Conservation (phyloP, 2,113 vertebrate species). For the Apaloderma vittatum region DNA sequence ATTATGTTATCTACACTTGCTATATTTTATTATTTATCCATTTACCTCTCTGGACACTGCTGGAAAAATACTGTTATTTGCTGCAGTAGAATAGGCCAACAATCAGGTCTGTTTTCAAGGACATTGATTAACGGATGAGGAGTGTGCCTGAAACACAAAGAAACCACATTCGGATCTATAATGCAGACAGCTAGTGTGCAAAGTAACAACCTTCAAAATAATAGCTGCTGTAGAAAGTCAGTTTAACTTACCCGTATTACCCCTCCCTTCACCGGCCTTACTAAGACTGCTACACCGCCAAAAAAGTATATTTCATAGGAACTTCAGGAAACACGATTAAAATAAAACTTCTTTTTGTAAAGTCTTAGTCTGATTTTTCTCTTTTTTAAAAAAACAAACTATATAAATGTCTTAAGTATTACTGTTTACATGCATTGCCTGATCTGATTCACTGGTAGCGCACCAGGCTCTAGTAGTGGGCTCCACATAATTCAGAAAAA, state of each 20-base stretch:
- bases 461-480: not conserved
- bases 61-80: conserved; percentile 86
- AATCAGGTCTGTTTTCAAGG: conserved; percentile 91
- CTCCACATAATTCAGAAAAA: not conserved
- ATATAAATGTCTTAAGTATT: not conserved
- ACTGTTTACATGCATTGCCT: not conserved
- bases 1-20: not conserved
- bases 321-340: not conserved
- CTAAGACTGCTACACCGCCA: not conserved
- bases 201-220: not conserved
- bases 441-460: not conserved
- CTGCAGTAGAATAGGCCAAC: conserved; percentile 90
- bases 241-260: not conserved
- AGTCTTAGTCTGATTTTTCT: not conserved
- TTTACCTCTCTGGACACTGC: conserved; percentile 86
- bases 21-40: not conserved
- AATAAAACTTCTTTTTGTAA: not conserved
- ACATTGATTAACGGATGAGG: conserved; percentile 92
- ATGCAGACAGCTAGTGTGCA: not conserved
- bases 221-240: not conserved
- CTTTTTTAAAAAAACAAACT: not conserved
- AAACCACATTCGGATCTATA: not conserved
- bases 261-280: not conserved
- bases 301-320: not conserved
- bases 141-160: conserved; percentile 81